These are phyloP conservation scores for Rhadinocentrus ornatus DNA, from an alignment of 2,797 vertebrate species.

Conservation along the genomic window DNA sequence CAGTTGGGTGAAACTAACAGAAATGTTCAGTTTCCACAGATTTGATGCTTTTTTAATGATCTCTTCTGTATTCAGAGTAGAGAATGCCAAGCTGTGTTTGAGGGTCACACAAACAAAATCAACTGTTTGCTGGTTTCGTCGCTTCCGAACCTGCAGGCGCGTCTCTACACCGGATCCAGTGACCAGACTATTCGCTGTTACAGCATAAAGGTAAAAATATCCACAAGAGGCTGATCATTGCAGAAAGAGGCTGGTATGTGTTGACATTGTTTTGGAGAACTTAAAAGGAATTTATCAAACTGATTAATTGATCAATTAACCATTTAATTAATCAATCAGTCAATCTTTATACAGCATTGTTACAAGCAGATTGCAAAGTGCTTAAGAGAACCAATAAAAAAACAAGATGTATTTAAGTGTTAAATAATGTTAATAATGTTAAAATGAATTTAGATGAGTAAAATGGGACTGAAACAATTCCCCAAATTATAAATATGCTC, in stretches of 20 bases:
- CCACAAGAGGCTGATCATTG: background rate
- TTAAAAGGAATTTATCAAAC: background rate
- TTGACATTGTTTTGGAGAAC: background rate
- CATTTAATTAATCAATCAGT: background rate
- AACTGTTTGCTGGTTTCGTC: conserved; percentile 92
- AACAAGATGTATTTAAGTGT: no score
- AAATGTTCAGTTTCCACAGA: no score
- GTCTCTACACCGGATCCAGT: conserved; percentile 93
- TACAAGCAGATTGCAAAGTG: no score
- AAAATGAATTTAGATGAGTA: no score
- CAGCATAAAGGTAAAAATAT: conserved; percentile 84
- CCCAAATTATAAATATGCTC: no score
- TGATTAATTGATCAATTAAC: background rate
- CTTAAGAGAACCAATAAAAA: no score
- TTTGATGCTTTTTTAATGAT: background rate
- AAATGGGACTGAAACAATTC: no score
- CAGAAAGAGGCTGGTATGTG: background rate
- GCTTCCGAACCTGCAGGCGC: conserved; percentile 75
- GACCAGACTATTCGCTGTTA: conserved; percentile 93
- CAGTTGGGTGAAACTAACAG: no score
- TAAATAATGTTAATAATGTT: no score
- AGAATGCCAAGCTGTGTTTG: conserved; percentile 88
- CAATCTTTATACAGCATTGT: no score
- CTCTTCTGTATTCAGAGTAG: conserved; percentile 79
- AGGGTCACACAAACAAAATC: conserved; percentile 92